Evolutionary conservation across 2,113 vertebrate species (phyloP), one percentile per base, ranked within the genome.

Genomic region (Festucalex cinctus): DNA sequence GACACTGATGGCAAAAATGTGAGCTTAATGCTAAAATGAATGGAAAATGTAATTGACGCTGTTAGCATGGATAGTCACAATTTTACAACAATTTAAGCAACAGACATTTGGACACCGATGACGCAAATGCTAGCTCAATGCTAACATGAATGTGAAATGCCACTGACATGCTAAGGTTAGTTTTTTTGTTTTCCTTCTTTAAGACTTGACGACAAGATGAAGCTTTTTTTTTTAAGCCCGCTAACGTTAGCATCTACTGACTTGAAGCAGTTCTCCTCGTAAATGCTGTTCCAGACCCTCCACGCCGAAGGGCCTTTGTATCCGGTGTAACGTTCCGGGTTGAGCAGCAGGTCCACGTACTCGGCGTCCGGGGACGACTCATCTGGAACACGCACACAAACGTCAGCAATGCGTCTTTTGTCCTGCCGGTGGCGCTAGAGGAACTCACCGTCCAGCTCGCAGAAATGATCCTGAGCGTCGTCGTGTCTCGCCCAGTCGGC

Each of bases 241-340:
- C 28, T 32, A 32, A 32, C 28, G 5, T 26, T 16, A 20, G 10
- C 41, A 13, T 67, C 19, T 67, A 51, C 83, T 94, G 90, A 98
- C 96, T 98, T 98, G 93, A 98, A 98, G 86, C 96, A 98, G 92
- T 98, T 98, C 81, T 98, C 96, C 86, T 98, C 96, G 0, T 98
- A 98, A 89, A 98, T 98, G 92, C 95, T 97, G 88, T 98, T 98
- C 96, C 96, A 98, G 43, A 98, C 94, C 78, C 96, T 93, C 96
- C 96, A 98, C 0, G 96, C 95, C 17, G 95, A 95, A 20, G 94
- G 82, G 6, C 96, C 96, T 65, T 96, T 97, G 68, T 98, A 98
- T 59, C 96, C 96, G 0, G 96, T 98, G 88, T 91, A 98, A 0
- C 95, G 90, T 64, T 98, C 96, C 0, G 94, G 94, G 79, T 98